Conservation (phyloP, 2,797 vertebrate species). For the Sternarchorhynchus goeldii region DNA sequence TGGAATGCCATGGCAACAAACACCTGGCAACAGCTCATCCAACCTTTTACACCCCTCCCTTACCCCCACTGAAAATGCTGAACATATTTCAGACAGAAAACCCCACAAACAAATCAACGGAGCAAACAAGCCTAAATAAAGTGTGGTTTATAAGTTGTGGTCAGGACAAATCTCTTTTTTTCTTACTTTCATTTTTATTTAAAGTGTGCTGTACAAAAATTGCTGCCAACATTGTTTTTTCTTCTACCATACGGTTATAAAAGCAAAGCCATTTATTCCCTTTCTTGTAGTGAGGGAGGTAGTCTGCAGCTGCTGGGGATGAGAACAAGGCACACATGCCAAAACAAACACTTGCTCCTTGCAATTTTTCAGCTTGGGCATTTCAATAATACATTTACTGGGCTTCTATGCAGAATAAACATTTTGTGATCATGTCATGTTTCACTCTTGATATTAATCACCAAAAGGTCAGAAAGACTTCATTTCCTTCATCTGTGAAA, state of each 20-base stretch:
- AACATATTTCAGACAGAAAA: slow-evolving; percentile 96
- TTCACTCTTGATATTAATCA: slow-evolving; percentile 68
- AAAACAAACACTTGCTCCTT: slow-evolving; percentile 77
- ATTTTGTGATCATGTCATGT: slow-evolving; percentile 55
- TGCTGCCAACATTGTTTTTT: slow-evolving; percentile 82
- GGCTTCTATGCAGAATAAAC: slow-evolving; percentile 68
- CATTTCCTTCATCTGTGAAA: slow-evolving; percentile 25
- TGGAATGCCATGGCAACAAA: slow-evolving; percentile 94
- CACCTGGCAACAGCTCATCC: slow-evolving; percentile 93
- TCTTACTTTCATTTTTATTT: slow-evolving; percentile 73
- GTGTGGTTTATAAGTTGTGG: slow-evolving; percentile 94
- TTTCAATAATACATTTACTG: slow-evolving; percentile 76
- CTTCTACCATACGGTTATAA: slow-evolving; percentile 88
- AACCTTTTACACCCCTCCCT: slow-evolving; percentile 60
- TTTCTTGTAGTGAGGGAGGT: slow-evolving; percentile 83
- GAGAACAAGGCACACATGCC: slow-evolving; percentile 73
- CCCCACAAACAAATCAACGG: slow-evolving; percentile 97
- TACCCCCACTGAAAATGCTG: slow-evolving; percentile 75
- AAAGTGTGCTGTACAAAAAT: slow-evolving; percentile 82
- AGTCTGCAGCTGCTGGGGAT: slow-evolving; percentile 75
- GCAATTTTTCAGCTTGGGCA: slow-evolving; percentile 70
- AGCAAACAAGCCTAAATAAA: slow-evolving; percentile 93
- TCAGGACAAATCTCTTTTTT: slow-evolving; percentile 88
- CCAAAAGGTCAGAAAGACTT: slow-evolving; percentile 39
- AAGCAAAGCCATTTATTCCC: slow-evolving; percentile 85